Percentiles rank a stretch among this genome's conserved stretches.
phyloP scores from a whole-genome alignment of 1,140 invertebrate genomes.

The Uloborus diversus region DNA sequence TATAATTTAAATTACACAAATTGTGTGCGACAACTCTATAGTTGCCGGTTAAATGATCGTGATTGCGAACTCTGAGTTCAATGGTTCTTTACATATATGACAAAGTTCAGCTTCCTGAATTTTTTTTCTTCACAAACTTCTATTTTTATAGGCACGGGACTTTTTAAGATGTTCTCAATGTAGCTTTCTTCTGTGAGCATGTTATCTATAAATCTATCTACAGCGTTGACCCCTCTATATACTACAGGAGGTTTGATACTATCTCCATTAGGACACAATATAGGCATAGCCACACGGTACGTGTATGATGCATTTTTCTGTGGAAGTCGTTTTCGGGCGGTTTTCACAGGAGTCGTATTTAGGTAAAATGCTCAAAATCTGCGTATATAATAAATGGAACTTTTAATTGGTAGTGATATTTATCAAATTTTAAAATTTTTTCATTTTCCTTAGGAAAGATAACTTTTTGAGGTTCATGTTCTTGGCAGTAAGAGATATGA shows the following conservation, averaged over 20 bases:
- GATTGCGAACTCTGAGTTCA: no score
- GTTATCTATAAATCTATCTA: no score
- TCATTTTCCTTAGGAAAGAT: neutral
- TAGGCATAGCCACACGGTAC: neutral
- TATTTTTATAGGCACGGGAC: no score
- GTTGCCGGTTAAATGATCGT: no score
- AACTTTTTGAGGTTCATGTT: neutral
- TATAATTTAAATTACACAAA: neutral
- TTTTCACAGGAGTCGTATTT: neutral
- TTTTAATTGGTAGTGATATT: neutral
- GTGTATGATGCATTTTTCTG: neutral
- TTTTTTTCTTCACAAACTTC: no score
- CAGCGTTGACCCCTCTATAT: neutral
- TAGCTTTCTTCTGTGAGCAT: no score
- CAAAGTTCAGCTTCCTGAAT: no score
- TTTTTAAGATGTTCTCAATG: no score
- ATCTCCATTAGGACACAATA: neutral
- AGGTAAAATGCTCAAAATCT: neutral
- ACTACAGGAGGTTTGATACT: neutral
- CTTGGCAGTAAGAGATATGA: neutral
- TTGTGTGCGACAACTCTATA: constrained; percentile 24
- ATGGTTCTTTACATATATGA: no score
- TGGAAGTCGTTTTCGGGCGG: neutral
- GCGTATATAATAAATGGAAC: neutral
- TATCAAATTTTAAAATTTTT: neutral